Base-by-base conservation (phyloP, 2,888 invertebrate species). In the Cosmia pyralina region DNA sequence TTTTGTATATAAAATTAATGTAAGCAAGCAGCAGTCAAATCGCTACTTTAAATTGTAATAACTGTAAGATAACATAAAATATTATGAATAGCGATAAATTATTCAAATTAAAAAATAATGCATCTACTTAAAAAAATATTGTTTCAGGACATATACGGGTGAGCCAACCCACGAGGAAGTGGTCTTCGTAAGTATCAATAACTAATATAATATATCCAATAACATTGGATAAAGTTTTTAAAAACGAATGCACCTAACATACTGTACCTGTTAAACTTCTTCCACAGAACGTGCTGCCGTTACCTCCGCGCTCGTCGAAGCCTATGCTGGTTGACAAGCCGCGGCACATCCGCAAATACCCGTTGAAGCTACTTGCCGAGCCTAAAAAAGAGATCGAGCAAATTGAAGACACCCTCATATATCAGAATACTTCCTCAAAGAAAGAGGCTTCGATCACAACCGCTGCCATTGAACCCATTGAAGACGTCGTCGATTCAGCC, bases 241-340 rank as follows among this genome's bases (percentile, higher is more conserved):
- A 64, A 15, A 64, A 65, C 15, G n/a, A 53, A n/a, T 44, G 10
- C 64, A 38, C 0, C 4, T n/a, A 41, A 63, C 13, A 7, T 15
- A 44, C 22, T 17, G 6, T 19, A 28, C 6, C 0, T 8, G 1
- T 28, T 4, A 8, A 68, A 59, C 13, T 55, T 69, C 88, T 90
- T 57, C 89, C 68, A 7, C 75, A 83, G 57, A 95, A 95, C 79
- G 89, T 88, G 28, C 84, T 95, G 3, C 95, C 95, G 0, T 85
- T 96, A 2, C 96, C 95, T 3, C 95, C 96, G 0, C 88, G 94
- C 3, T 88, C 90, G 0, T 91, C 87, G 2, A 95, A 95, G 65
- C 93, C 94, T 0, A 93, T 91, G 72, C 84, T 95, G 3, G 87
- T 95, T 0, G 94, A 96, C 83, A 94, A 93, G 67, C 94, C 94